phyloP scores from a whole-genome alignment of 2,888 invertebrate species.

The Chrysopilus asiliformis region DNA sequence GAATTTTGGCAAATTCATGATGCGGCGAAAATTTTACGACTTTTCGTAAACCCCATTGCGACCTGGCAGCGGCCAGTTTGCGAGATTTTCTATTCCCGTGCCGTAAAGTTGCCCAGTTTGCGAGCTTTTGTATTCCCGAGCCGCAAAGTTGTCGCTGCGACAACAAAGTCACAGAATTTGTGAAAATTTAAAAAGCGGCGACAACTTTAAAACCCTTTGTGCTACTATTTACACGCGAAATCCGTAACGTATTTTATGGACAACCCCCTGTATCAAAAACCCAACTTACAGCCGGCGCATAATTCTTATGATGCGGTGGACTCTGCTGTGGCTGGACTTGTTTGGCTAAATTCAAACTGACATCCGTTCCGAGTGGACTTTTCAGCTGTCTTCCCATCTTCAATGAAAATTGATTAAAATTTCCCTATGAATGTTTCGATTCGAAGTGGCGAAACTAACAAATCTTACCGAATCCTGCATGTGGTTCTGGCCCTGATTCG shows the following conservation, averaged over 20 bases:
- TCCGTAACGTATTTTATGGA: background rate
- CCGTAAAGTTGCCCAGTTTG: too few relatives aligned
- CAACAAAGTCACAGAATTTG: too few relatives aligned
- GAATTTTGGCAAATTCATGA: too few relatives aligned
- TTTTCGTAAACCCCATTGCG: too few relatives aligned
- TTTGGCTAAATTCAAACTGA: conserved; percentile 33
- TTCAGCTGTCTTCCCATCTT: conserved; percentile 36
- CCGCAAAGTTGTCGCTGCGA: too few relatives aligned
- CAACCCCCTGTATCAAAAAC: background rate
- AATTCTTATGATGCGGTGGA: conserved; percentile 36
- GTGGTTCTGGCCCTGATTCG: conserved; percentile 32
- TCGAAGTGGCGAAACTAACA: background rate
- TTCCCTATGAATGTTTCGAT: too few relatives aligned
- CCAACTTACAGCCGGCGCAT: conserved; percentile 31
- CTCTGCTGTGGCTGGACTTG: conserved; percentile 36
- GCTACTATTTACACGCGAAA: background rate
- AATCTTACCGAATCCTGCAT: conserved; percentile 35
- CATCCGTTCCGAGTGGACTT: conserved; percentile 34
- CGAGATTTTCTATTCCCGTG: too few relatives aligned
- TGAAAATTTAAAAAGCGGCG: background rate
- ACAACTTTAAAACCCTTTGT: background rate
- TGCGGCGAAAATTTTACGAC: too few relatives aligned
- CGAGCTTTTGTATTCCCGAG: too few relatives aligned
- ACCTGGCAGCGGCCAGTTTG: too few relatives aligned
- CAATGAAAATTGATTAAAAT: background rate